Evolutionary conservation across 2,888 invertebrate genomes (phyloP).

Genomic region (Pilophorus perplexus): DNA sequence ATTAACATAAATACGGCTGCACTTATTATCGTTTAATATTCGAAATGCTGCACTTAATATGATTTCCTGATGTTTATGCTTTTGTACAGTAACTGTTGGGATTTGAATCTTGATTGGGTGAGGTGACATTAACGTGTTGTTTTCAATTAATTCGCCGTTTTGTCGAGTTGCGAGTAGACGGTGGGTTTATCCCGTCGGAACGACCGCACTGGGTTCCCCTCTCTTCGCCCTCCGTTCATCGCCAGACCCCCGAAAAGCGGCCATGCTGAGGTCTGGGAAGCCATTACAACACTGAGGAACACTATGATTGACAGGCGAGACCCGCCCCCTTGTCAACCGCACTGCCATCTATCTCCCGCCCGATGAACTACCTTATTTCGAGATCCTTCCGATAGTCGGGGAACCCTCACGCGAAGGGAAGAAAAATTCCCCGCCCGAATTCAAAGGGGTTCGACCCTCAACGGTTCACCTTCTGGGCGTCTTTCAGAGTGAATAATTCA

Average conservation of each 20-base stretch:
- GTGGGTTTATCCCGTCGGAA: too few species aligned
- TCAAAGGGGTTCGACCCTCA: background rate
- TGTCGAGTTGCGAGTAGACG: too few species aligned
- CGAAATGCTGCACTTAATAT: too few species aligned
- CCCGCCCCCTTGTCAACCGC: slow-evolving; percentile 47
- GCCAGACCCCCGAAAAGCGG: slow-evolving; percentile 13
- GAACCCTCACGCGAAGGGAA: background rate
- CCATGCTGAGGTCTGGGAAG: slow-evolving; percentile 32
- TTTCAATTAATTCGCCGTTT: too few species aligned
- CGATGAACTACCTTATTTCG: slow-evolving; percentile 35
- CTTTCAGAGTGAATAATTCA: too few species aligned
- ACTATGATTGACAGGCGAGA: slow-evolving; percentile 36
- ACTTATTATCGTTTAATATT: too few species aligned
- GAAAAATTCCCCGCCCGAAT: slow-evolving; percentile 8
- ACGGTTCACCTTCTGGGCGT: background rate
- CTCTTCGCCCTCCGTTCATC: background rate
- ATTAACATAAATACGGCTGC: too few species aligned
- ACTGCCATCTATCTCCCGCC: slow-evolving; percentile 48
- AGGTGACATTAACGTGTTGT: too few species aligned
- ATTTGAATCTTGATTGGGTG: too few species aligned
- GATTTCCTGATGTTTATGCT: too few species aligned
- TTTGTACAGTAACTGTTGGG: too few species aligned
- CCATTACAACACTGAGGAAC: slow-evolving; percentile 34
- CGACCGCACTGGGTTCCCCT: too few species aligned
- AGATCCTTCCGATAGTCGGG: slow-evolving; percentile 30